A percentile compares a stretch with the other conserved stretches of the same genome.
Evolutionary conservation across 2,888 invertebrate genomes (phyloP).

Genomic region (Psylliodes chrysocephalus): DNA sequence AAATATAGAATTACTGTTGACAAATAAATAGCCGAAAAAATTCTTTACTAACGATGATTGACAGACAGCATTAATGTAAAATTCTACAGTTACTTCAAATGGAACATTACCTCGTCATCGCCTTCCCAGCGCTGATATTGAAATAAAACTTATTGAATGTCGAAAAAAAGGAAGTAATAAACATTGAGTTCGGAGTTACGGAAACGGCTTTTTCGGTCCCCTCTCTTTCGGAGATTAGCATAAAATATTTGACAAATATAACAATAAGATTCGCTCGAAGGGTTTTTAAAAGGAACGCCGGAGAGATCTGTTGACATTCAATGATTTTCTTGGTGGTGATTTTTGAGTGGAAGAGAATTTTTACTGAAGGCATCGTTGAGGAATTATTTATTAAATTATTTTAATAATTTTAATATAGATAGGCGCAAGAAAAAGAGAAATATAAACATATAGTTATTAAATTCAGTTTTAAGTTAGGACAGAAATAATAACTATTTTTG

Average conservation of each 20-base stretch:
- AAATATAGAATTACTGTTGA: too few species aligned
- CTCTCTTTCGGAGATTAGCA: conserved; percentile 8
- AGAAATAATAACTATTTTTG: too few species aligned
- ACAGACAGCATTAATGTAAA: too few species aligned
- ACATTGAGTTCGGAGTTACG: conserved; percentile 5
- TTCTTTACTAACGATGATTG: too few species aligned
- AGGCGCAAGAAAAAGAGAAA: too few species aligned
- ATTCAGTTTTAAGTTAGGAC: too few species aligned
- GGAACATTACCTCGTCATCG: background rate
- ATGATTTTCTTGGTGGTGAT: conserved; percentile 4
- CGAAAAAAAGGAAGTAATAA: conserved; percentile 5
- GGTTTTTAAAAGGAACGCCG: background rate
- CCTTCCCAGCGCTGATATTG: background rate
- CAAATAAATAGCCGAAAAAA: too few species aligned
- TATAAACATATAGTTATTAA: too few species aligned
- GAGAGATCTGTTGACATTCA: background rate
- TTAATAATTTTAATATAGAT: too few species aligned
- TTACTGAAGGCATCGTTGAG: too few species aligned
- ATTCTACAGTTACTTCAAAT: too few species aligned
- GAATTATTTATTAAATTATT: too few species aligned
- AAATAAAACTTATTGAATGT: conserved; percentile 2
- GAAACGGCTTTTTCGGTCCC: background rate
- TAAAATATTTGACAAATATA: conserved; percentile 15
- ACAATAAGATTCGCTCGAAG: background rate
- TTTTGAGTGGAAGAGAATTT: background rate